These are phyloP conservation scores for Adelges cooleyi DNA, from an alignment of 1,140 invertebrate species.

Conservation along the genomic window DNA sequence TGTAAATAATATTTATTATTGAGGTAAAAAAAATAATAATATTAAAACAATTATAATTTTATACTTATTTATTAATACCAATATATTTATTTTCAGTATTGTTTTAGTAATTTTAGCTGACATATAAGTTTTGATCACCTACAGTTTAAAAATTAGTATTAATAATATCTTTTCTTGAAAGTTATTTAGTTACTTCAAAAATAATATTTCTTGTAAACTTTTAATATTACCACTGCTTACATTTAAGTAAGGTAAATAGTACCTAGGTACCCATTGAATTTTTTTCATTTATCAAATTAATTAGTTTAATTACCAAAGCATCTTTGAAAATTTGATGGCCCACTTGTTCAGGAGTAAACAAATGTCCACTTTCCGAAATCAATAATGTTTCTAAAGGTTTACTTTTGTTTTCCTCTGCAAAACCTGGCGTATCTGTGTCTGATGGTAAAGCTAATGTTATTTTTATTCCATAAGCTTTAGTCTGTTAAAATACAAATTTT, in stretches of 20 bases:
- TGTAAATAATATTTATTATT: too few relatives aligned
- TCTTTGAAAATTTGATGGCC: constrained; percentile 68
- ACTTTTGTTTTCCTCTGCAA: constrained; percentile 66
- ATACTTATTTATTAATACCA: too few relatives aligned
- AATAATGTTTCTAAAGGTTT: constrained; percentile 82
- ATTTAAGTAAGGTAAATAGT: not conserved
- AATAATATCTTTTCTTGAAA: too few relatives aligned
- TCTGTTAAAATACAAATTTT: constrained; percentile 35
- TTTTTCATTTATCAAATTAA: not conserved
- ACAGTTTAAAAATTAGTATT: too few relatives aligned
- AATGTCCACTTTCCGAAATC: constrained; percentile 67
- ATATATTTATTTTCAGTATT: too few relatives aligned
- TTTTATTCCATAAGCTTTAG: constrained; percentile 65
- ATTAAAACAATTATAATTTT: too few relatives aligned
- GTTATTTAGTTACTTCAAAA: too few relatives aligned
- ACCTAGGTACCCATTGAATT: too few relatives aligned
- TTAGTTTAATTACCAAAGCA: constrained; percentile 53
- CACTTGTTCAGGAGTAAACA: constrained; percentile 66
- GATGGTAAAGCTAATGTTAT: constrained; percentile 84
- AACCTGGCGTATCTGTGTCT: constrained; percentile 96
- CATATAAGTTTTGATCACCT: too few relatives aligned
- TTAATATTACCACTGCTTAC: not conserved
- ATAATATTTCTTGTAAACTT: not conserved
- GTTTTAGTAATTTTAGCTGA: too few relatives aligned
- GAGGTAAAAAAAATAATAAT: too few relatives aligned